phyloP scores from a whole-genome alignment of 2,888 invertebrate genomes.

The Drosophila crucigera region DNA sequence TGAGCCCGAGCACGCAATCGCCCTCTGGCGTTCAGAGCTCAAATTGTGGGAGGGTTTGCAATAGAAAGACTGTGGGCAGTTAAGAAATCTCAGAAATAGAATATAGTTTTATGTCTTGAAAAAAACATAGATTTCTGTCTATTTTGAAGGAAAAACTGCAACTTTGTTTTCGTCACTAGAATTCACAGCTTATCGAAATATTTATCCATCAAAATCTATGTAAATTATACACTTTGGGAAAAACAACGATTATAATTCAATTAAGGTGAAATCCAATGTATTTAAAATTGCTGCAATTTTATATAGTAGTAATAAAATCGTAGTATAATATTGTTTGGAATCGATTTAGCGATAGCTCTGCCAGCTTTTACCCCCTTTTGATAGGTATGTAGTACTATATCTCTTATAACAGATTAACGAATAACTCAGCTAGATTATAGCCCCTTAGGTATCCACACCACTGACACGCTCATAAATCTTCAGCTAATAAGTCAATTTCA shows the following conservation, averaged over 20 bases:
- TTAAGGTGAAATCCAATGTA: neutral
- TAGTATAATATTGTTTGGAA: neutral
- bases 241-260: neutral
- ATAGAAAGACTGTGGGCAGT: neutral
- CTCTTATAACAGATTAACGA: neutral
- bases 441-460: constrained; percentile 13
- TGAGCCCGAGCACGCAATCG: constrained; percentile 15
- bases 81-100: neutral
- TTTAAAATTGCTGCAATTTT: neutral
- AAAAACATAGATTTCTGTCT: neutral
- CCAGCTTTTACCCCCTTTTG: neutral
- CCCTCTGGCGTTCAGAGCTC: constrained; percentile 2
- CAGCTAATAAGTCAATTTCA: constrained; percentile 62
- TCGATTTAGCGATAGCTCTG: neutral
- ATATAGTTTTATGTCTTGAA: neutral
- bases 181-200: neutral
- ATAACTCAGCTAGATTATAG: neutral
- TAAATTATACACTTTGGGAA: neutral
- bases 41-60: neutral
- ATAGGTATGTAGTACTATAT: neutral
- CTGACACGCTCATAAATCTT: constrained; percentile 32
- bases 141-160: neutral
- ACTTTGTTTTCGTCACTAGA: neutral
- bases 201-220: neutral
- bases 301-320: neutral